phyloP scores from a whole-genome alignment of 2,113 vertebrate genomes.

The Toxotes chatareus region DNA sequence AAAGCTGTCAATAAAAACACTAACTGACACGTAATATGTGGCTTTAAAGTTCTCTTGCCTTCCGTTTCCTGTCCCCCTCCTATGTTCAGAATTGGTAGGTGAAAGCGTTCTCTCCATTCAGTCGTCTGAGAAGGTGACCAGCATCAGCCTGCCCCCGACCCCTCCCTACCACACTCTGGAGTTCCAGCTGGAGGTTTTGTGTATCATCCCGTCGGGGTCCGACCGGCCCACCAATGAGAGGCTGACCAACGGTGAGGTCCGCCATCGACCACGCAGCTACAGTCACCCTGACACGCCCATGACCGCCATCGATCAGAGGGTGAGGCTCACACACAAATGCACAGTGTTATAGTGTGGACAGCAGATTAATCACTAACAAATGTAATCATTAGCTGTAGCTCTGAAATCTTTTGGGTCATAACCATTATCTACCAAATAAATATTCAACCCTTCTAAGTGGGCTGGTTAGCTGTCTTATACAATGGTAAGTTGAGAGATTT shows the following conservation, averaged over 20 bases:
- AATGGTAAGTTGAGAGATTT: neutral
- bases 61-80: neutral
- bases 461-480: neutral
- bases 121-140: constrained; percentile 95
- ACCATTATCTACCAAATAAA: too few relatives aligned
- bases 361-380: neutral
- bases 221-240: constrained; percentile 79
- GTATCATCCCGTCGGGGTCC: constrained; percentile 87
- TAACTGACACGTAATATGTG: neutral
- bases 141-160: constrained; percentile 90
- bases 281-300: constrained; percentile 86
- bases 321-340: constrained; percentile 53
- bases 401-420: neutral
- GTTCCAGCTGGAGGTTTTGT: constrained; percentile 95
- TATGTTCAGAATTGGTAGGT: constrained; percentile 84
- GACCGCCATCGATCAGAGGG: constrained; percentile 92
- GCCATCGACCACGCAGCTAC: constrained; percentile 84
- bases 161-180: constrained; percentile 94
- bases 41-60: neutral
- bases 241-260: constrained; percentile 85
- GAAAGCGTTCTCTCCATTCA: constrained; percentile 88
- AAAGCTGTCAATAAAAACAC: neutral
- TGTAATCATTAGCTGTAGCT: neutral
- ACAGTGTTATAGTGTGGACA: neutral
- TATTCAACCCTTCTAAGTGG: neutral